Evolutionary conservation across 2,797 vertebrate genomes (phyloP).

Genomic region (Austrolebias charrua): DNA sequence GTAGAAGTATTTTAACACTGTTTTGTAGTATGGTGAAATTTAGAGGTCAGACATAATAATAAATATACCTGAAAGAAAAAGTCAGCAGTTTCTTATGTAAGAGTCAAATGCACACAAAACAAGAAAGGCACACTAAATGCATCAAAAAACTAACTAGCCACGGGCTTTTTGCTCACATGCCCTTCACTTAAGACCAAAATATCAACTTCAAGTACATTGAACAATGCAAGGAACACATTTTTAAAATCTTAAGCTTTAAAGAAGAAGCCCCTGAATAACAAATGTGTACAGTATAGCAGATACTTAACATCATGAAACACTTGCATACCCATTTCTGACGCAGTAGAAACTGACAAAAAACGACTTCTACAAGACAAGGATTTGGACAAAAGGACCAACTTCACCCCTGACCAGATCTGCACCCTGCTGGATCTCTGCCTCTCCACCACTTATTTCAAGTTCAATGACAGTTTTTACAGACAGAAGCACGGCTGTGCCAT

Average conservation of each 20-base stretch:
- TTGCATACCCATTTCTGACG: no score
- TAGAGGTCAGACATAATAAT: slow-evolving; percentile 7
- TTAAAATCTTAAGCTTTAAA: slow-evolving; percentile 1
- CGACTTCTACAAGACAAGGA: no score
- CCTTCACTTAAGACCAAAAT: slow-evolving; percentile 22
- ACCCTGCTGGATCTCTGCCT: no score
- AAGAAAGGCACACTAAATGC: slow-evolving; percentile 3
- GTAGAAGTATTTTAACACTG: not conserved
- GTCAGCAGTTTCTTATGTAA: slow-evolving; percentile 31
- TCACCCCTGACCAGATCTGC: no score
- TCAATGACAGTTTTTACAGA: no score
- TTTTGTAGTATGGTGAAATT: not conserved
- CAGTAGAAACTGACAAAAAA: no score
- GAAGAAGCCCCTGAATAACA: slow-evolving; percentile 9
- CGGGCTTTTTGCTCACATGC: slow-evolving; percentile 14
- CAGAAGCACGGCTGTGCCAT: no score
- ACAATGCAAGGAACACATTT: slow-evolving; percentile 6
- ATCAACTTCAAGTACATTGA: slow-evolving; percentile 6
- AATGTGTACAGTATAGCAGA: slow-evolving; percentile 7
- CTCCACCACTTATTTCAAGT: no score
- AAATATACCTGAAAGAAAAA: slow-evolving; percentile 6
- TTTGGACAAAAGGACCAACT: no score
- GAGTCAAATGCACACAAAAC: slow-evolving; percentile 2
- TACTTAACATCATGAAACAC: no score
- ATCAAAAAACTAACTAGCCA: slow-evolving; percentile 18